Conservation (phyloP, 64 coral and sea anemone species). For the Actinia tenebrosa region DNA sequence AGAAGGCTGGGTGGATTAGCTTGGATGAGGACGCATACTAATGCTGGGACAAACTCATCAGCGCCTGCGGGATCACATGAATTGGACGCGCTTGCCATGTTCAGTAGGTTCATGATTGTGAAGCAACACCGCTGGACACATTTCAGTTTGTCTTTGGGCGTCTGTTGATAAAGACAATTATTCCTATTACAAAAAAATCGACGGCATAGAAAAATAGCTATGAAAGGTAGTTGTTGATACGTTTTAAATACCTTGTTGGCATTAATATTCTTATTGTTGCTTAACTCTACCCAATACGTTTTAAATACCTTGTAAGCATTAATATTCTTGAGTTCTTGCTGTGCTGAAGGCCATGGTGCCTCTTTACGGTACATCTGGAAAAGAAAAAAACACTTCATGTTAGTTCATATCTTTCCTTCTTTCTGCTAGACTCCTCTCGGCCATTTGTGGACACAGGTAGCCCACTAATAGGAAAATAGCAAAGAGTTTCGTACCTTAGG, state of each 20-base stretch:
- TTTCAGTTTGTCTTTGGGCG: slow-evolving; percentile 96
- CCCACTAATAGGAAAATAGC: too few species aligned
- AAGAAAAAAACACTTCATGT: neutral
- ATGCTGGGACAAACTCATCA: slow-evolving; percentile 85
- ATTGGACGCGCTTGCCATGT: slow-evolving; percentile 81
- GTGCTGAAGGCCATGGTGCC: slow-evolving; percentile 90
- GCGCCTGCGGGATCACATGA: slow-evolving; percentile 67
- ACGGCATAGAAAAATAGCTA: neutral
- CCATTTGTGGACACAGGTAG: too few species aligned
- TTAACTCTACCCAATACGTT: too few species aligned
- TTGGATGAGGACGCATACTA: slow-evolving; percentile 86
- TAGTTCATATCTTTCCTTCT: too few species aligned
- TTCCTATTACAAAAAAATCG: neutral
- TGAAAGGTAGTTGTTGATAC: too few species aligned
- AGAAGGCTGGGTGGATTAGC: slow-evolving; percentile 87
- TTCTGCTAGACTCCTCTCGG: too few species aligned
- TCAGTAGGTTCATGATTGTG: slow-evolving; percentile 93
- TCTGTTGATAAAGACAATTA: slow-evolving; percentile 37
- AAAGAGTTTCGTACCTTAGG: slow-evolving; percentile 46
- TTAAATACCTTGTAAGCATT: slow-evolving; percentile 90
- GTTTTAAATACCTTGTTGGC: slow-evolving; percentile 79
- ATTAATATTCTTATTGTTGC: slow-evolving; percentile 68
- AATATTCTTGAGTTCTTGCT: slow-evolving; percentile 79
- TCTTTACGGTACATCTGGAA: slow-evolving; percentile 88
- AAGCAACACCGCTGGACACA: slow-evolving; percentile 94